Evolutionary conservation across 1,140 invertebrate genomes (phyloP).

Genomic region (Globodera ellingtonae): DNA sequence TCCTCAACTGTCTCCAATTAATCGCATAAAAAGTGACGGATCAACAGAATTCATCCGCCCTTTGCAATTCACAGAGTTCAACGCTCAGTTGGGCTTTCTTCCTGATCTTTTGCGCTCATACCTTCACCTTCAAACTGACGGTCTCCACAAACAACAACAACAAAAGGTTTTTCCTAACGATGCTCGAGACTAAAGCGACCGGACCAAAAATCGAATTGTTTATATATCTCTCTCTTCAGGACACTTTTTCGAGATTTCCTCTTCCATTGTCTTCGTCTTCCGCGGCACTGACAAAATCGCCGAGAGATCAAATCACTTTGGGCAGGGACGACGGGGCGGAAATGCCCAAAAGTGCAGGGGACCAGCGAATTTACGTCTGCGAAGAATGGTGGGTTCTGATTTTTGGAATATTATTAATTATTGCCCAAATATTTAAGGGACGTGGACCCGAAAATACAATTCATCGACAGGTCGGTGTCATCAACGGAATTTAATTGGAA

Average conservation of each 20-base stretch:
- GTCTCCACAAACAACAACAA: not conserved
- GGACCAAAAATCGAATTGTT: too few relatives aligned
- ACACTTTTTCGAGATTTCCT: not conserved
- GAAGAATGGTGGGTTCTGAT: slow-evolving; percentile 13
- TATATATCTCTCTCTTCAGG: too few relatives aligned
- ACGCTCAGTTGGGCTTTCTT: slow-evolving; percentile 59
- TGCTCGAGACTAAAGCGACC: too few relatives aligned
- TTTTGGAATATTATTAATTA: slow-evolving; percentile 14
- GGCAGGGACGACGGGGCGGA: not conserved
- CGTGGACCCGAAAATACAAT: slow-evolving; percentile 90
- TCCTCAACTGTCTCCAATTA: too few relatives aligned
- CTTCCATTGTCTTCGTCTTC: not conserved
- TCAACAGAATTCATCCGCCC: not conserved
- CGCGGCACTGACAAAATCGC: not conserved
- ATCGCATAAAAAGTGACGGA: too few relatives aligned
- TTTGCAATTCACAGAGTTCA: slow-evolving; percentile 50
- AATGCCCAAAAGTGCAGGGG: not conserved
- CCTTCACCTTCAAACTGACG: not conserved
- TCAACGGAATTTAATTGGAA: not conserved
- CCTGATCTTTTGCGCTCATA: slow-evolving; percentile 57
- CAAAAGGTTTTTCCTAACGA: too few relatives aligned
- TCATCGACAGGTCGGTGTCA: not conserved
- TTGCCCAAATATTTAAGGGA: slow-evolving; percentile 95
- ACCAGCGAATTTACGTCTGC: not conserved
- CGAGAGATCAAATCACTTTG: not conserved